A percentile compares a stretch with the other conserved stretches of the same genome.
These are phyloP conservation scores for Mimumesa dahlbomi DNA, from an alignment of 2,888 invertebrate species.

Conservation along the genomic window DNA sequence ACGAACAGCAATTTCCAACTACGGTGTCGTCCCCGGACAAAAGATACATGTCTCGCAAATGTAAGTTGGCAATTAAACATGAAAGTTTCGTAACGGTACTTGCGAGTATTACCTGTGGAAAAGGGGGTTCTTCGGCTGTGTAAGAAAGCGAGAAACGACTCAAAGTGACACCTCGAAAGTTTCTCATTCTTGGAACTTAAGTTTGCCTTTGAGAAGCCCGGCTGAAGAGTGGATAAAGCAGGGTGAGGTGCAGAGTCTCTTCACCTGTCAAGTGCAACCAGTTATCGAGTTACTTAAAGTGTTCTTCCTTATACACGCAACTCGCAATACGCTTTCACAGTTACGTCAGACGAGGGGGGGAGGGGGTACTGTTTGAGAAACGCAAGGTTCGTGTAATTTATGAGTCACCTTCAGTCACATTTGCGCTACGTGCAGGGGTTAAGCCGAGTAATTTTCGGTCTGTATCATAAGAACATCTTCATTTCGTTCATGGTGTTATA, in stretches of 20 bases:
- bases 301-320: conserved; percentile 56
- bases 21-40: background rate
- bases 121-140: conserved; percentile 21
- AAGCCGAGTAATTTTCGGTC: conserved; percentile 14
- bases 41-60: conserved; percentile 11
- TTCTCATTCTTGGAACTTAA: conserved; percentile 57
- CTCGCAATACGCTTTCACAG: conserved; percentile 47
- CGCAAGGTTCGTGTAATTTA: conserved; percentile 32
- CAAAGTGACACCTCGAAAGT: conserved; percentile 58
- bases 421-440: too few species aligned
- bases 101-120: conserved; percentile 2
- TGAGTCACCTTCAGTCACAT: conserved; percentile 19
- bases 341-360: conserved; percentile 44
- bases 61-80: conserved; percentile 45
- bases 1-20: conserved; percentile 11
- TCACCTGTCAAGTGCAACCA: conserved; percentile 66
- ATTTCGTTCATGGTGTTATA: conserved; percentile 11
- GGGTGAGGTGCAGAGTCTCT: conserved; percentile 40
- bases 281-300: conserved; percentile 68
- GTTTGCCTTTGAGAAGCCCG: conserved; percentile 47
- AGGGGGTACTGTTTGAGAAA: conserved; percentile 33
- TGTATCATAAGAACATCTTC: conserved; percentile 6
- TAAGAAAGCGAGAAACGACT: conserved; percentile 43
- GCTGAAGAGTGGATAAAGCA: conserved; percentile 14
- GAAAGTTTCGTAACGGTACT: conserved; percentile 36